Evolutionary conservation across 2,113 vertebrate species (phyloP), one percentile per base, ranked within the genome.

Genomic region (Protomyctophum bolini): DNA sequence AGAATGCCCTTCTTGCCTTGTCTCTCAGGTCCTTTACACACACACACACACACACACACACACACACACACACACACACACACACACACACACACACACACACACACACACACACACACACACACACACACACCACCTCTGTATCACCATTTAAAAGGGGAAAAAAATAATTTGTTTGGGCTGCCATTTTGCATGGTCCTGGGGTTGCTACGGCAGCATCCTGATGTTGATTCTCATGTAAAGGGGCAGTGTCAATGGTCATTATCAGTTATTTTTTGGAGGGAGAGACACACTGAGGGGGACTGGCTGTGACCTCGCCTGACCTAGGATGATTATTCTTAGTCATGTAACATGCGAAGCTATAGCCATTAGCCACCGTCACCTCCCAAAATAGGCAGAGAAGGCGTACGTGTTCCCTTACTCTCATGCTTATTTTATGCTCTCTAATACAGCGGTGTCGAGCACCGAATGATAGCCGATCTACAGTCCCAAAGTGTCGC

Each of bases 181-280:
- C 86, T 87, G 93, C 81, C 86, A 74, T 91, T 94, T 91, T 10
- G 76, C 59, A 59, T 55, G 46, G 69, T 89, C 90, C 90, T 85
- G 64, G 70, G 68, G 75, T 88, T 76, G 88, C 73, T 84, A 66
- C 67, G 83, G 84, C 73, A 80, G 86, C 90, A 87, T 84, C 79
- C 87, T 85, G 83, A 91, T 87, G 92, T 87, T 86, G 86, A 95
- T 96, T 97, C 89, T 94, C 77, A 95, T 95, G 94, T 92, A 94
- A 94, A 93, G 80, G 15, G 10, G 64, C 33, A 73, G 81, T 92
- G 91, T 91, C 91, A 92, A 75, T 88, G 94, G 94, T 95, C 88
- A 90, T 87, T 91, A 86, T 88, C 91, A 92, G 92, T 92, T 93
- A 91, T 95, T 95, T 94, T 94, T 94, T 93, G 90, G 84, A 92